phyloP scores from a whole-genome alignment of 2,797 vertebrate species.

The Scolopax rusticola region DNA sequence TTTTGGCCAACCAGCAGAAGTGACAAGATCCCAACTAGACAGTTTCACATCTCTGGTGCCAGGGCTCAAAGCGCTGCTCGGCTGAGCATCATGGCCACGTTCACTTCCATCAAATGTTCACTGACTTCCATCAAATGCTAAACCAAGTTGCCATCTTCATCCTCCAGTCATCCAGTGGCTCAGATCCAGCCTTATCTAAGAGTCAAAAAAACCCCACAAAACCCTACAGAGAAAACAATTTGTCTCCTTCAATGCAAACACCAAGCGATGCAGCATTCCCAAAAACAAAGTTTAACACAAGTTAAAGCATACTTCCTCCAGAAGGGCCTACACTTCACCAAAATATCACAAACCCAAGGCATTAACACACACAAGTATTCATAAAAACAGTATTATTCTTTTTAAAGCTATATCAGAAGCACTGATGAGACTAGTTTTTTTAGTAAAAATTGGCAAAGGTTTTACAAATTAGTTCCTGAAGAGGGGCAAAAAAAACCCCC shows the following conservation, averaged over 20 bases:
- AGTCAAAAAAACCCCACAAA: not conserved
- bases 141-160: not conserved
- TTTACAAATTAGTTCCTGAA: not conserved
- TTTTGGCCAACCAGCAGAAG: not conserved
- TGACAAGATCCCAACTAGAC: not conserved
- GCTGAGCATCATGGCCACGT: not conserved
- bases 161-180: not conserved
- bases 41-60: not conserved
- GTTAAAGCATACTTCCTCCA: not conserved
- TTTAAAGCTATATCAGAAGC: not conserved
- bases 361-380: not conserved
- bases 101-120: no score
- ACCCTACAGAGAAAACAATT: not conserved
- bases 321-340: not conserved
- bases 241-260: not conserved
- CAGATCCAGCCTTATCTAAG: not conserved
- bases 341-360: not conserved
- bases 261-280: not conserved
- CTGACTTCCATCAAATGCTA: not conserved
- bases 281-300: not conserved
- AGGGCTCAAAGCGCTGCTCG: not conserved
- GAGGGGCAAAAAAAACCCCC: no score
- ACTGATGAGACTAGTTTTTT: not conserved
- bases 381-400: not conserved
- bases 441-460: not conserved